These are phyloP conservation scores for Prionailurus viverrinus DNA, from an alignment of 2,113 vertebrate genomes.

Conservation along the genomic window DNA sequence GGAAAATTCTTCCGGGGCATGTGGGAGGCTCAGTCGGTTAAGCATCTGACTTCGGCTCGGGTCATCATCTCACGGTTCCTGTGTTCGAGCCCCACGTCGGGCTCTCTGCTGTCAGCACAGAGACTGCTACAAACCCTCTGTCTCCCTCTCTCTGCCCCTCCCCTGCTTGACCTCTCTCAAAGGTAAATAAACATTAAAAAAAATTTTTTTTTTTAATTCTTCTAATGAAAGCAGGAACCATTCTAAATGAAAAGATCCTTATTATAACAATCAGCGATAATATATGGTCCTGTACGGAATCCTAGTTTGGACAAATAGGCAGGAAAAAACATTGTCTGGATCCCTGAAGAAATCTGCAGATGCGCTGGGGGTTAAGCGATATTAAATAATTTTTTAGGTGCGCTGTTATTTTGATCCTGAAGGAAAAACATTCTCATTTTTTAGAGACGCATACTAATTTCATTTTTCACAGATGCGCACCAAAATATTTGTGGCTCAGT, in stretches of 20 bases:
- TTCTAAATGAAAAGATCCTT: background rate
- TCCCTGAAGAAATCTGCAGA: background rate
- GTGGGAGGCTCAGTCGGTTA: too few species aligned
- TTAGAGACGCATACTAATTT: background rate
- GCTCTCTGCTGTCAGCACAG: too few species aligned
- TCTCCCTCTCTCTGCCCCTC: too few species aligned
- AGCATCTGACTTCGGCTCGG: too few species aligned
- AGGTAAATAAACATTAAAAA: too few species aligned
- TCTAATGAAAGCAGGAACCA: background rate
- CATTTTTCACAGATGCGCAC: background rate
- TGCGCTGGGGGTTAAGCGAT: background rate
- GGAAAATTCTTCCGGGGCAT: background rate
- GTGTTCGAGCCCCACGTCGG: too few species aligned
- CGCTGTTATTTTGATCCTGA: constrained; percentile 22
- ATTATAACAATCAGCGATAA: background rate
- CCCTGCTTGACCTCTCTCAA: too few species aligned
- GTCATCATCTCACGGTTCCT: too few species aligned
- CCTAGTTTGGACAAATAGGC: background rate
- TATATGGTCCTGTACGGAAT: background rate
- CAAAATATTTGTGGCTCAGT: background rate
- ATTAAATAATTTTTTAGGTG: background rate
- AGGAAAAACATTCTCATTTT: background rate
- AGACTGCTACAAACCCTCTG: too few species aligned
- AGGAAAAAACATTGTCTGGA: background rate
- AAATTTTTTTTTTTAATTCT: background rate